Base-by-base conservation (phyloP, 2,888 invertebrate genomes). In the Caradrina clavipalpis region DNA sequence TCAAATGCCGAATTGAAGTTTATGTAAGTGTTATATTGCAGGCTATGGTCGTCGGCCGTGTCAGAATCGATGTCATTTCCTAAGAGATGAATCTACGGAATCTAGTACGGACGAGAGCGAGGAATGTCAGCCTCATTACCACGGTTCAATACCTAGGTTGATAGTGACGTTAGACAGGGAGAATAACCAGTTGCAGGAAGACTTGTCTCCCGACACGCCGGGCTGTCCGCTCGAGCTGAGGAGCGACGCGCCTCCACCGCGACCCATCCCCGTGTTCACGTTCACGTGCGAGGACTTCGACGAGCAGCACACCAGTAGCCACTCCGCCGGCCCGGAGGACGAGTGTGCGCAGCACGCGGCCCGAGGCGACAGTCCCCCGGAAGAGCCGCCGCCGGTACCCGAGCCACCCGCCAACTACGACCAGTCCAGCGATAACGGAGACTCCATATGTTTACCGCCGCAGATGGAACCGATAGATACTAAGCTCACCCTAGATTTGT, bases 201-300 rank as follows among this genome's bases (percentile, higher is more conserved):
- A 95, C 50, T 69, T 91, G 59, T 94, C 95, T 0, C 95, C 95
- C 5, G 94, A 93, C 50, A 93, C 95, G 1, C 94, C 94, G 1
- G 93, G 93, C 31, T 94, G 90, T 73, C 93, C 94, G 7, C 76
- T 90, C n/a, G 95, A 95, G 72, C 79, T 93, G 10, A 86, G 86
- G 59, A 83, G 80, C 59, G 82, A 80, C 0, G 74, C 85, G 15
- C 39, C 64, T 1, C 88, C 89, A 2, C 86, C 89, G 4, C 87
- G 91, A 0, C 92, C 92, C 1, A 93, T 95, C 19, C 95, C 95
- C 0, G 88, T 95, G 3, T 96, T 96, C 76, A 93, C 95, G 0
- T 95, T 95, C 76, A 95, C 95, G 0, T 95, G 95, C 73, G 95
- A 95, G 69, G 96, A 95, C 77, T 93, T 91, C 63, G 95, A 95